Base-by-base conservation (phyloP, 2,797 vertebrate genomes). In the Sparus aurata region DNA sequence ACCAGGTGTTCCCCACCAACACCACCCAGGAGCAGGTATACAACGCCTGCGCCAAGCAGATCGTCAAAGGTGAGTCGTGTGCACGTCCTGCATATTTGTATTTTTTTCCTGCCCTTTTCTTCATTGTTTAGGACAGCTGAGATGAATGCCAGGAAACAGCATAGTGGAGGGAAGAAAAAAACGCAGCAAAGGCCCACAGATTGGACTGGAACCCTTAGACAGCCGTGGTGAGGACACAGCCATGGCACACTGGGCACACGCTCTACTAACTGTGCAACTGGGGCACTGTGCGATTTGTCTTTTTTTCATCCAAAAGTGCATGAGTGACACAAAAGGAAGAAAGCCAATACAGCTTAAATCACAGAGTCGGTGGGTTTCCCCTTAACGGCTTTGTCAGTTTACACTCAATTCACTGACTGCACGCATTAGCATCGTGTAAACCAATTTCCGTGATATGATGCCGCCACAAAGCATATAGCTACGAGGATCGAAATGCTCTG, bases 1-100 rank as follows among this genome's bases (percentile, higher is more conserved):
- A 98, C 89, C 95, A 96, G 17, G 97, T 98, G 50, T 98, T 98
- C 76, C 96, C 97, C n/a, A 96, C 96, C 5, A 98, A 97, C 92
- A 95, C 96, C 53, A 97, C 96, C 17, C 97, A 98, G 91, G 97
- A 97, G 65, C 97, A 98, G 91, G 96, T 98, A 67, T 98, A 98
- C 90, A 96, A 96, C 46, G 93, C 96, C 8, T 98, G 97, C 20
- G 97, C 97, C 93, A 97, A 97, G 94, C 97, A 97, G 91, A 98
- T 98, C 64, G 97, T 98, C 80, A 97, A 96, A 96, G 97, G 97
- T 98, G 92, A 93, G 91, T 85, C 59, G 47, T 4, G 0, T 1
- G 30, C 49, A 47, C 5, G 4, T 9, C 34, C 34, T 38, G 11
- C 38, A 11, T 38, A 11, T 11, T 9, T 38, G 11, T 38, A 11